Evolutionary conservation across 2,888 invertebrate genomes (phyloP), one percentile per base, ranked within the genome.

Genomic region (Alloplasta piceator): DNA sequence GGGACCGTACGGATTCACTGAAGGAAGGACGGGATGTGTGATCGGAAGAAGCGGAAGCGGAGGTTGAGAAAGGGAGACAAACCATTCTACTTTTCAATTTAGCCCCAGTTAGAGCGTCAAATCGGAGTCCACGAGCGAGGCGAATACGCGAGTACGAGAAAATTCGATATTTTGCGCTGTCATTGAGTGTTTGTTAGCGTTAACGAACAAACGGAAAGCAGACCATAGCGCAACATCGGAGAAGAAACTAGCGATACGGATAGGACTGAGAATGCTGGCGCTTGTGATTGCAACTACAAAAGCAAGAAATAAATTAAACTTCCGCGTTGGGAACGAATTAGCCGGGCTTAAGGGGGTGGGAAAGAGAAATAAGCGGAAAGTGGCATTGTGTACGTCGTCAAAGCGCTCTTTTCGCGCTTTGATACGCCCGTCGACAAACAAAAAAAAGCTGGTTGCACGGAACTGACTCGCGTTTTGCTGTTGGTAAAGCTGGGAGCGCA

Each of bases 241-340:
- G 52, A 56, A 39, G 63, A n/a, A 50, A 14, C 16, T 12, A 4
- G 9, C 3, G 26, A 67, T 0, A 16, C n/a, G 4, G 26, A 39
- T 12, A 60, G 36, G 26, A 26, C 12, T 16, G 26, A 55, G 55
- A 38, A 10, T 16, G 46, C 55, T 60, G 48, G 38, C 10, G 63
- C 16, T 14, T n/a, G 9, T 41, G 63, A 48, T n/a, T 16, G 67
- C 43, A 50, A 64, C 58, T 79, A 12, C 50, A 50, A 63, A 38
- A 68, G 50, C 58, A 60, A 66, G 70, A 66, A 79, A 75, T 74
- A 64, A 75, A 79, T 70, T 58, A 61, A 79, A 64, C 48, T 67
- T 70, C 64, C 74, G 50, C 70, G 26, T 70, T 43, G 38, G 43
- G 64, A 41, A 43, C 64, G 64, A 79, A 74, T 79, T 66, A 60